Evolutionary conservation across 1,140 invertebrate species (phyloP), one percentile per base, ranked within the genome.

Genomic region (Philaenus spumarius): DNA sequence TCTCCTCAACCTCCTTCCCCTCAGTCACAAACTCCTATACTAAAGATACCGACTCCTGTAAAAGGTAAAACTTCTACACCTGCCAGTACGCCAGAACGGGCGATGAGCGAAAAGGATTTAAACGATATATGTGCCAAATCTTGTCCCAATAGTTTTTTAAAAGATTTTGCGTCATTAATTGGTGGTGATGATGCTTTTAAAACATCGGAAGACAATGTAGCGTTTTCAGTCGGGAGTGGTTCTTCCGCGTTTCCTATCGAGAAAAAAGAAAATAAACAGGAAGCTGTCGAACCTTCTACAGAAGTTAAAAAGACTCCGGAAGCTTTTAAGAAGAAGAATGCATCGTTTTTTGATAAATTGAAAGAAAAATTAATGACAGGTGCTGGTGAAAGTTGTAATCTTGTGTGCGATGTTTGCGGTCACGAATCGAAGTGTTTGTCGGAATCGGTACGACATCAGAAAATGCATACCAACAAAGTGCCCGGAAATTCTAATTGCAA

Each of bases 341-440:
- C 82, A 15, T 87, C 84, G 11, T 91, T 91, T 68, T 90, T 91
- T 68, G 87, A 93, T 66, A 84, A 83, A 68, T 73, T 91, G 14
- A 89, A 89, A 71, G 84, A 87, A 69, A 83, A 84, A 72, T 69
- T 90, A n/a, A n/a, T n/a, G n/a, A n/a, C n/a, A 60, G 66, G 77
- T 69, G 68, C 75, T 58, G 65, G 76, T 67, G 66, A 67, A 40
- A 64, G 63, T 11, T 73, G 52, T 42, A 80, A 81, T 63, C 71
- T 87, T n/a, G 77, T 78, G 9, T 91, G 88, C 67, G 80, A 81
- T 64, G 78, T 80, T 54, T 91, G 88, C 67, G 83, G 85, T 2
- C 85, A 90, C 68, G 79, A 86, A 70, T 88, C 88, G 56, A 92
- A 91, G 70, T 90, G 86, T 73, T 75, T 89, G n/a, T 89, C 87